A percentile compares a stretch with the other conserved stretches of the same genome.
phyloP scores from a whole-genome alignment of 2,888 invertebrate species.

The Drosophila glabriapex region DNA sequence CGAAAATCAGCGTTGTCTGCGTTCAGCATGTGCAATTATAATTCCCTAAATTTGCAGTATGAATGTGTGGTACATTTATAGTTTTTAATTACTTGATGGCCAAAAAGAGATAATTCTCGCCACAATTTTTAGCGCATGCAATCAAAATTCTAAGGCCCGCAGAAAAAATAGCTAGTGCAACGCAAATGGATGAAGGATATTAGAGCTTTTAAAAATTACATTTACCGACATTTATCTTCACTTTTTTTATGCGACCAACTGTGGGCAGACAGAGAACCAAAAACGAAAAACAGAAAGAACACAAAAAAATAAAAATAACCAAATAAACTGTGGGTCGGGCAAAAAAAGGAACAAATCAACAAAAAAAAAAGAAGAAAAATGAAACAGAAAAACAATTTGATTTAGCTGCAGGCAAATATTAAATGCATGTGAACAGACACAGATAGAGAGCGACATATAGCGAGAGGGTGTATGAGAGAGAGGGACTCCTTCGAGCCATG shows the following conservation, averaged over 20 bases:
- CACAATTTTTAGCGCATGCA: slow-evolving; percentile 37
- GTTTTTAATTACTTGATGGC: slow-evolving; percentile 38
- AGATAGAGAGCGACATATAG: slow-evolving; percentile 4
- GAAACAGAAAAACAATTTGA: slow-evolving; percentile 72
- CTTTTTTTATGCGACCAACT: slow-evolving; percentile 56
- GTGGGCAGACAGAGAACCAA: slow-evolving; percentile 18
- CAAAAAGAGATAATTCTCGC: slow-evolving; percentile 23
- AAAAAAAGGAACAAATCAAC: slow-evolving; percentile 7
- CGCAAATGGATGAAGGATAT: slow-evolving; percentile 65
- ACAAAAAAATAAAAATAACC: slow-evolving; percentile 17
- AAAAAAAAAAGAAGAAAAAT: slow-evolving; percentile 45
- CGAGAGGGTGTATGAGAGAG: background rate
- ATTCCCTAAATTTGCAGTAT: background rate
- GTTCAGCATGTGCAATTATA: background rate
- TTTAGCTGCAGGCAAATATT: slow-evolving; percentile 76
- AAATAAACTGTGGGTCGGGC: slow-evolving; percentile 27
- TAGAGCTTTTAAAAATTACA: slow-evolving; percentile 75
- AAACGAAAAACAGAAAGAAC: slow-evolving; percentile 7
- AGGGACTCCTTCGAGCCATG: background rate
- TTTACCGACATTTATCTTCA: slow-evolving; percentile 71
- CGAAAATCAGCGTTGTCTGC: no score
- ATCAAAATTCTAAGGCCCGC: slow-evolving; percentile 49
- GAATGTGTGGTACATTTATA: slow-evolving; percentile 27
- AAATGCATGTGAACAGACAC: slow-evolving; percentile 62
- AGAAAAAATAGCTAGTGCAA: slow-evolving; percentile 42